Evolutionary conservation across 2,888 invertebrate species (phyloP).

Genomic region (Brachylomia viminalis): DNA sequence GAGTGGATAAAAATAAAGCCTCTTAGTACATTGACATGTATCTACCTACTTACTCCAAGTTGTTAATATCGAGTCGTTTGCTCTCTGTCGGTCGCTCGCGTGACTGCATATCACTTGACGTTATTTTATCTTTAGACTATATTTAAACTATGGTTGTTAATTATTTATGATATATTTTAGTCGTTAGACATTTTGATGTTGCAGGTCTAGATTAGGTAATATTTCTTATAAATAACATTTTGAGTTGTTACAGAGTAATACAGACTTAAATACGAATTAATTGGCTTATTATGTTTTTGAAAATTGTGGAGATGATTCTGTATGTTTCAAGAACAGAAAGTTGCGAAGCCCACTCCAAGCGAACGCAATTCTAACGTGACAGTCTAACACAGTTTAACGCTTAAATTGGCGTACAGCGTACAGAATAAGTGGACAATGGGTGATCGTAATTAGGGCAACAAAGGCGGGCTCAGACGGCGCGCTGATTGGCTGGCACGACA

Average conservation of each 20-base stretch:
- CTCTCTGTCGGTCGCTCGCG: slow-evolving; percentile 1
- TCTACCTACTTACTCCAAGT: too few species aligned
- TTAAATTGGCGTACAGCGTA: slow-evolving; percentile 21
- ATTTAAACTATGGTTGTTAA: neutral
- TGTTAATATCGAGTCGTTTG: neutral
- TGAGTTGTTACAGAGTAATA: neutral
- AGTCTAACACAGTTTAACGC: neutral
- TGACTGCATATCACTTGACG: slow-evolving; percentile 1
- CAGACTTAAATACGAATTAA: neutral
- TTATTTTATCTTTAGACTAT: slow-evolving; percentile 14
- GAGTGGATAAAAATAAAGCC: slow-evolving; percentile 10
- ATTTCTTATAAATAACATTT: neutral
- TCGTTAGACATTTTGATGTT: neutral
- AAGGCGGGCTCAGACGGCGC: slow-evolving; percentile 54
- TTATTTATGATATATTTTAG: slow-evolving; percentile 6
- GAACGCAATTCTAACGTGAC: slow-evolving; percentile 6
- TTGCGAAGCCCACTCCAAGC: neutral
- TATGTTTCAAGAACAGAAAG: slow-evolving; percentile 2
- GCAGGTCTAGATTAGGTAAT: neutral
- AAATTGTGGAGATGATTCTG: neutral
- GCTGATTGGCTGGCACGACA: slow-evolving; percentile 37
- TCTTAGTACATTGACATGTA: slow-evolving; percentile 11
- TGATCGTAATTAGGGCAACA: slow-evolving; percentile 64
- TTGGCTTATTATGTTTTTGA: neutral
- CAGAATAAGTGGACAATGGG: slow-evolving; percentile 60